Evolutionary conservation across 92 coral and sea anemone species (phyloP).

Genomic region (Paragorgia papillata): DNA sequence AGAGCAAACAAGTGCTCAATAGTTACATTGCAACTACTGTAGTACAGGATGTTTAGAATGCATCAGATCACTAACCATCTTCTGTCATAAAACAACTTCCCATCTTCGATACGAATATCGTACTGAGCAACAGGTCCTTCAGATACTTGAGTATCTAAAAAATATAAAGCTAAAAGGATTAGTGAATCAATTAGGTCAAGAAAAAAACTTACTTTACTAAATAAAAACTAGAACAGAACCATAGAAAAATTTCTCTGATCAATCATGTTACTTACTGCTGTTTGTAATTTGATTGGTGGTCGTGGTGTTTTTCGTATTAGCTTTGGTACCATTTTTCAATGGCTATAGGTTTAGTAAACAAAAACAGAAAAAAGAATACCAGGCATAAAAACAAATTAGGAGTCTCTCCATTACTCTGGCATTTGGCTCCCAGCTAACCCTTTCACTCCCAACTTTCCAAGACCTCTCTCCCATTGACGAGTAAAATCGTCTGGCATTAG

Average conservation of each 20-base stretch:
- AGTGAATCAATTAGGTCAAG: too few relatives aligned
- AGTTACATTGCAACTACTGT: too few relatives aligned
- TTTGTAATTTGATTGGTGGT: constrained; percentile 50
- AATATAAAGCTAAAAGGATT: not conserved
- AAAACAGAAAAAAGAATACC: not conserved
- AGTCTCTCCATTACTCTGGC: too few relatives aligned
- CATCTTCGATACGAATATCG: constrained; percentile 90
- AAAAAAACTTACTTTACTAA: too few relatives aligned
- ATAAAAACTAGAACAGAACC: too few relatives aligned
- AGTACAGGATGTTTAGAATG: too few relatives aligned
- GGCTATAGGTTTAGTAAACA: constrained; percentile 16
- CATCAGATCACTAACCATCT: constrained; percentile 81
- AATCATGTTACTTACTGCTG: constrained; percentile 33
- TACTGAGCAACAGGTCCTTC: constrained; percentile 59
- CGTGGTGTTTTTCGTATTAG: not conserved
- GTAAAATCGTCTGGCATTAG: too few relatives aligned
- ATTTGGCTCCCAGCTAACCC: too few relatives aligned
- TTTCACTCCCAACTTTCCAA: too few relatives aligned
- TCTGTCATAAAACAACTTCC: constrained; percentile 88
- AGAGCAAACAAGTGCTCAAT: too few relatives aligned
- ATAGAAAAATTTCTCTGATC: too few relatives aligned
- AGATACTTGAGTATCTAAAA: constrained; percentile 65
- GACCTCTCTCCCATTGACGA: too few relatives aligned
- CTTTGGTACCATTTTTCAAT: constrained; percentile 55
- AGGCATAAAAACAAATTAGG: not conserved